Evolutionary conservation across 37 sponge, comb jelly and placozoan genomes (phyloP), one percentile per base, ranked within the genome.

Genomic region (Hormiphora californensis): DNA sequence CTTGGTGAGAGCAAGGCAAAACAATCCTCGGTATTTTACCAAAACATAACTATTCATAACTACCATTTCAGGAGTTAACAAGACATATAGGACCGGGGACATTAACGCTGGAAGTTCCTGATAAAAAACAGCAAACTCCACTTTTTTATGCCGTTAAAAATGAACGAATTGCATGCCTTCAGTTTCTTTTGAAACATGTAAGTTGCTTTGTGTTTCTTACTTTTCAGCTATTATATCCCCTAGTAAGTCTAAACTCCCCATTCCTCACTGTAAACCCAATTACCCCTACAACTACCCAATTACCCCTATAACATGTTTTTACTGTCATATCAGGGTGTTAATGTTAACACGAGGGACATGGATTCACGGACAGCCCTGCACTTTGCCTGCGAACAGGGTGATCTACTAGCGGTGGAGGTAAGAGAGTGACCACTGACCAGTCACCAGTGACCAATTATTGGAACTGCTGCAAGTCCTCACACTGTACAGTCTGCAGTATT

Each of bases 271-370:
- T 49, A 49, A 17, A 17, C 15, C 53, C 15, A 49, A 49, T 17
- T 15, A 9, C 15, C 53, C 53, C 15, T 49, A 49, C 53, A 49
- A 49, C 53, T 17, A 17, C 15, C 15, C 53, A 9, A 49, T 15
- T 17, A 49, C 15, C 53, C 9, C 9, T 49, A 9, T 49, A 49
- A n/a, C n/a, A n/a, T n/a, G n/a, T n/a, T n/a, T n/a, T n/a, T n/a
- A n/a, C n/a, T n/a, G n/a, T n/a, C n/a, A n/a, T 40, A n/a, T 41
- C 81, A 73, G 81, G 81, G 81, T 33, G 81, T 73, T 4, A 73
- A 73, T 73, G 46, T 73, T 1, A 73, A 73, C 35, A 46, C 81
- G 21, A 43, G 81, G 19, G 81, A 73, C 81, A 73, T 46, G 2
- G 43, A 73, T 30, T 43, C 81, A 0, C 8, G 81, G 12, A 73